Percentiles rank a stretch among this genome's conserved stretches.
Evolutionary conservation across 37 sponge, comb jelly and placozoan genomes (phyloP).

Genomic region (Ianthella basta): DNA sequence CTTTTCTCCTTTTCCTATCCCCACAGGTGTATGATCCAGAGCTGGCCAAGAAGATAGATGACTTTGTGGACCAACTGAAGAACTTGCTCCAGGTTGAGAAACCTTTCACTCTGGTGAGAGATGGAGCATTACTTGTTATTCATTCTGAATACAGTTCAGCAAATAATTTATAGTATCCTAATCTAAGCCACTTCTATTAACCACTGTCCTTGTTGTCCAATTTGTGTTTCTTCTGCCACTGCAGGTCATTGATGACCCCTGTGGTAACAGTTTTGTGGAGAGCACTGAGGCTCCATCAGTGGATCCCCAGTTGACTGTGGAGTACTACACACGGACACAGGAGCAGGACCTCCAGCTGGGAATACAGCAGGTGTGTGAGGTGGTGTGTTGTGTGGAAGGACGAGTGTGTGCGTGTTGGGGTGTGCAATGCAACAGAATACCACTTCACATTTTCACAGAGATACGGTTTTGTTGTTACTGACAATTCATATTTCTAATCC

Average conservation of each 20-base stretch:
- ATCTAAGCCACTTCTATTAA: too few species aligned
- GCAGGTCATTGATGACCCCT: slow-evolving; percentile 92
- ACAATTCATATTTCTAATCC: too few species aligned
- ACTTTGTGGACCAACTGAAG: slow-evolving; percentile 62
- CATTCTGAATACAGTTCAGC: too few species aligned
- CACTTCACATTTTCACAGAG: slow-evolving; percentile 72
- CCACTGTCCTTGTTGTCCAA: not conserved
- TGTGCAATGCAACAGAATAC: not conserved
- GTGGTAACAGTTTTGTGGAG: slow-evolving; percentile 97
- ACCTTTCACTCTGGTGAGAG: slow-evolving; percentile 22
- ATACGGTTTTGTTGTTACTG: slow-evolving; percentile 77
- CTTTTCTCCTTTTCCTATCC: not conserved
- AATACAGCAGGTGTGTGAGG: not conserved
- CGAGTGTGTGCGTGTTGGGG: not conserved
- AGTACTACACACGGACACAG: slow-evolving; percentile 68
- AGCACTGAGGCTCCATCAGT: slow-evolving; percentile 56
- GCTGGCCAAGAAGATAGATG: slow-evolving; percentile 73
- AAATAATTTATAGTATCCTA: slow-evolving; percentile 66
- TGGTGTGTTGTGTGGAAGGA: not conserved
- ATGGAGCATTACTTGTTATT: too few species aligned
- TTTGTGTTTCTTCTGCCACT: not conserved
- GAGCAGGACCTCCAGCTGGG: slow-evolving; percentile 77
- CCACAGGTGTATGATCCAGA: slow-evolving; percentile 33
- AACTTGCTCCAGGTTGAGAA: not conserved
- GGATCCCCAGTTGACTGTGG: slow-evolving; percentile 64